These are phyloP conservation scores for Yasuhikotakia modesta DNA, from an alignment of 2,797 vertebrate species.

Conservation along the genomic window DNA sequence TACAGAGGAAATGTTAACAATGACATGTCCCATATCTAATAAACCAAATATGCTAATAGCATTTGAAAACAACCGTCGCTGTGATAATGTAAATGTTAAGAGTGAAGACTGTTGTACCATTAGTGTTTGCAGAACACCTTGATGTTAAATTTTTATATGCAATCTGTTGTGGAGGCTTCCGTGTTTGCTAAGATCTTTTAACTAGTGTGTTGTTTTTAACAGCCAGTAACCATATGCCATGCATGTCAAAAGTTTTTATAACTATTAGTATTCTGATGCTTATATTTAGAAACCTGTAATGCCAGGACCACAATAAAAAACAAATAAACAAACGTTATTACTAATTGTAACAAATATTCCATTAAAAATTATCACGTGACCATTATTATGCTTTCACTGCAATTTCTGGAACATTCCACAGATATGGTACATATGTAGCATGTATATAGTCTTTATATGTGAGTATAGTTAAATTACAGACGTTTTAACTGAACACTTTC, in stretches of 20 bases:
- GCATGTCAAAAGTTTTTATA: slow-evolving; percentile 18
- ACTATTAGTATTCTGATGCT: slow-evolving; percentile 1
- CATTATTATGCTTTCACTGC: too few relatives aligned
- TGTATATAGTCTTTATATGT: too few relatives aligned
- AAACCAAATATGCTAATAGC: neutral
- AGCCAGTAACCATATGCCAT: slow-evolving; percentile 47
- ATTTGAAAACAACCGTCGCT: neutral
- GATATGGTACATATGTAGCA: too few relatives aligned
- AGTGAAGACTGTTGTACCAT: neutral
- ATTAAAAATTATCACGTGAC: too few relatives aligned
- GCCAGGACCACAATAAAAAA: too few relatives aligned
- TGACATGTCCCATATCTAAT: neutral
- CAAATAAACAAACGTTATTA: too few relatives aligned
- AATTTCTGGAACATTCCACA: too few relatives aligned
- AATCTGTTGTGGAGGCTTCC: slow-evolving; percentile 20
- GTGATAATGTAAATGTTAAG: neutral
- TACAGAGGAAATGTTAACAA: neutral
- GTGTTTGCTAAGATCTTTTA: slow-evolving; percentile 47
- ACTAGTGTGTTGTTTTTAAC: slow-evolving; percentile 19
- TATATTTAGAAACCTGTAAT: neutral
- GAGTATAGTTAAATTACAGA: too few relatives aligned
- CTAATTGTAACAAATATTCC: too few relatives aligned
- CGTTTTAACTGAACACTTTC: too few relatives aligned
- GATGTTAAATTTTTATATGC: neutral
- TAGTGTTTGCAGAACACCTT: slow-evolving; percentile 22